A percentile compares a stretch with the other conserved stretches of the same genome.
Conservation (phyloP, 2,113 vertebrate genomes). For the Protobothrops flavoviridis region DNA sequence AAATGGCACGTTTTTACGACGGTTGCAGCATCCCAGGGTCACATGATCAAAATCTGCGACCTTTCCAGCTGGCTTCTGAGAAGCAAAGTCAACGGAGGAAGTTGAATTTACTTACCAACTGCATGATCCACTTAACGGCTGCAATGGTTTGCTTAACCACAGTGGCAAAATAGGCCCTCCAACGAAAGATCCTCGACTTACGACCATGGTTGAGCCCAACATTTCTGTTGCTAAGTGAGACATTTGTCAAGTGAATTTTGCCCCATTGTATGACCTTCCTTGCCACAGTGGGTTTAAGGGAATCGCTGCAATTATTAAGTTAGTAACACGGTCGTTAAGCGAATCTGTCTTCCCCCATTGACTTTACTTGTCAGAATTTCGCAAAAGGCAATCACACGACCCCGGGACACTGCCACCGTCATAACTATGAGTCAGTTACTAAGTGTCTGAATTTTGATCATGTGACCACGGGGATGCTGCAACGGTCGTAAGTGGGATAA, state of each 20-base stretch:
- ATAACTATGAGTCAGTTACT: not conserved
- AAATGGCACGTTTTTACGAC: no score
- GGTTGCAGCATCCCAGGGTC: no score
- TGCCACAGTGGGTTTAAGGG: not conserved
- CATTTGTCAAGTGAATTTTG: not conserved
- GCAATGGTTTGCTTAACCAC: no score
- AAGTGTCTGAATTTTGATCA: not conserved
- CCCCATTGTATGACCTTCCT: not conserved
- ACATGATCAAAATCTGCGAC: no score
- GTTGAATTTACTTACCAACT: no score
- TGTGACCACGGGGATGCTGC: not conserved
- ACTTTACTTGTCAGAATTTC: not conserved
- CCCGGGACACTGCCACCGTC: fast-evolving
- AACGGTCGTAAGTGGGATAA: not conserved
- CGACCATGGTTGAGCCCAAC: no score
- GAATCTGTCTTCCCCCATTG: not conserved
- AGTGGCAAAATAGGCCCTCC: no score
- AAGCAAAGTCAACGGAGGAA: no score
- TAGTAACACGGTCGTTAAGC: not conserved
- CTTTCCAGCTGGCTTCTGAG: no score
- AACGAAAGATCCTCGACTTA: no score
- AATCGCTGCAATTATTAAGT: not conserved
- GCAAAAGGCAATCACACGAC: not conserved
- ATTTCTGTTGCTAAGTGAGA: not conserved
- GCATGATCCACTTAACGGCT: no score